Evolutionary conservation across 2,888 invertebrate species (phyloP), one percentile per base, ranked within the genome.

Genomic region (Cylloceria caligata): DNA sequence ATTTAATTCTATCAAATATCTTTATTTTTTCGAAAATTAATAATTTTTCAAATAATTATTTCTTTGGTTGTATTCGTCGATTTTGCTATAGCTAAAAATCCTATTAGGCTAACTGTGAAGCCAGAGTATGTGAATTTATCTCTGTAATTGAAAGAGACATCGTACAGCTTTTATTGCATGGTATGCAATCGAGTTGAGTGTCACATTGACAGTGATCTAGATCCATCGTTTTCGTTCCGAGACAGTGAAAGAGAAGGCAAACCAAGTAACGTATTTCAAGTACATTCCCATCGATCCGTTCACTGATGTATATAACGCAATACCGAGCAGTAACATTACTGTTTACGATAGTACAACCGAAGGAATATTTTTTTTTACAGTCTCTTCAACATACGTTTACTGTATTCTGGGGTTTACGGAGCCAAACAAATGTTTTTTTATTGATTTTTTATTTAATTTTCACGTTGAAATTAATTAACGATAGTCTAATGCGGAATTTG

Each of bases 241-340:
- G 78, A 74, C 79, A 60, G 69, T 36, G 83, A 83, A 83, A 83
- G 81, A 81, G 85, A 81, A 81, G 60, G 60, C 36, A 34, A n/a
- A 60, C 30, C 34, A 30, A 57, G 55, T 57, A 57, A 57, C 60
- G 60, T 7, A 81, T 60, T 60, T 60, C 60, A 34, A 65, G 34
- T 45, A 67, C 55, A 30, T 68, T 49, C 16, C n/a, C 45, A 68
- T 36, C 47, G 60, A 60, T 36, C 19, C 24, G 9, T 24, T 39
- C 36, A 60, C 57, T 57, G 47, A 16, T 49, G 45, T 34, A 67
- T 67, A 27, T 60, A 36, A 9, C n/a, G 19, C 27, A 24, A n/a
- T 36, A 27, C 21, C 0, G 3, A 9, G 13, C 2, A 34, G 36
- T 16, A 24, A 62, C 21, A 49, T n/a, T 36, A 52, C 16, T 36